Evolutionary conservation across 2,113 vertebrate species (phyloP).

Genomic region (Dinomys branickii): DNA sequence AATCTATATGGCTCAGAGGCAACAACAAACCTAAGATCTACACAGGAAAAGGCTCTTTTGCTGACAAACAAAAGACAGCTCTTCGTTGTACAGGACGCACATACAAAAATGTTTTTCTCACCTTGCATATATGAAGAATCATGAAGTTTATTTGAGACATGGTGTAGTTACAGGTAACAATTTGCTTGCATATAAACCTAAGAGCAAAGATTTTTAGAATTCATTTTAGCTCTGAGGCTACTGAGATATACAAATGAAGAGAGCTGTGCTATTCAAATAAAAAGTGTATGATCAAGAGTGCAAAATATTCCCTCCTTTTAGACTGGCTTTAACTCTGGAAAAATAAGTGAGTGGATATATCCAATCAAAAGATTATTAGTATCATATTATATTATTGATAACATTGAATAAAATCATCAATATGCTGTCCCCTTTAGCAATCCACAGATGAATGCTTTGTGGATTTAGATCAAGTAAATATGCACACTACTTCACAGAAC

Average conservation of each 20-base stretch:
- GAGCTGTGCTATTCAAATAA: background rate
- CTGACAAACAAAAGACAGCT: background rate
- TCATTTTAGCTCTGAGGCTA: background rate
- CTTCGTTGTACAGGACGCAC: background rate
- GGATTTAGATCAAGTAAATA: background rate
- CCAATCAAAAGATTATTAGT: background rate
- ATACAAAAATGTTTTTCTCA: background rate
- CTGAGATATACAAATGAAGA: background rate
- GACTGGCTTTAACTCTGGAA: background rate
- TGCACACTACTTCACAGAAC: background rate
- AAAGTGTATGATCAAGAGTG: background rate
- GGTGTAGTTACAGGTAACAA: background rate
- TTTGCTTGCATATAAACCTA: background rate
- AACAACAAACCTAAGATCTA: background rate
- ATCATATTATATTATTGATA: background rate
- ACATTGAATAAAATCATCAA: background rate
- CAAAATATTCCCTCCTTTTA: background rate
- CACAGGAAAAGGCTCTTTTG: background rate
- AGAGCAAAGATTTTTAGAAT: background rate
- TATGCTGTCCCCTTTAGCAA: background rate
- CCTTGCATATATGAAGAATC: background rate
- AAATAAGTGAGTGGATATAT: background rate
- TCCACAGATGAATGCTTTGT: background rate
- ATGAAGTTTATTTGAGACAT: background rate
- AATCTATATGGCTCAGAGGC: background rate